Percentiles rank a stretch among this genome's conserved stretches.
These are phyloP conservation scores for Ceyx erithaca DNA, from an alignment of 2,797 vertebrate species.

Conservation along the genomic window DNA sequence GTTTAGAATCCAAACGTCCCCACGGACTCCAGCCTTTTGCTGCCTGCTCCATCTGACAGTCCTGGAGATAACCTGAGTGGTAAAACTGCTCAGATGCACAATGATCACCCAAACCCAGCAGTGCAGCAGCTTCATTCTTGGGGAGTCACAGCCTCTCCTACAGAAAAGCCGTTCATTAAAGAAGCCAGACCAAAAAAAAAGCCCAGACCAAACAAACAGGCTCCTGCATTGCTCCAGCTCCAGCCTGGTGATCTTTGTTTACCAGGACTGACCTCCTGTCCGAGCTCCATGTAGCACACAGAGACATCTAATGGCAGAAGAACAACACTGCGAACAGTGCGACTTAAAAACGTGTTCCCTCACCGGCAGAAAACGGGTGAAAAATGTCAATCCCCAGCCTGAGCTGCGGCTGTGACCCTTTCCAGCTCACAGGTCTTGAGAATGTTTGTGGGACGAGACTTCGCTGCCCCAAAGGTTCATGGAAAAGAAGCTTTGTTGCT, in stretches of 20 bases:
- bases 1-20: neutral
- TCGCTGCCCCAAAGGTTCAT: rapidly evolving
- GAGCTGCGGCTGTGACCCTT: neutral
- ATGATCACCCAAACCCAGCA: neutral
- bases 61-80: rapidly evolving
- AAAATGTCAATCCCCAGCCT: neutral
- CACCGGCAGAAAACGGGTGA: rapidly evolving
- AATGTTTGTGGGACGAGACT: neutral
- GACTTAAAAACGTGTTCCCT: rapidly evolving
- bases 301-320: constrained; percentile 57
- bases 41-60: neutral
- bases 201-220: too few relatives aligned
- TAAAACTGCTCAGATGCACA: too few relatives aligned
- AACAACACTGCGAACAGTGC: neutral
- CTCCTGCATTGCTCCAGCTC: neutral
- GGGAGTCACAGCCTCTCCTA: neutral
- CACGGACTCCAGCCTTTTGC: neutral
- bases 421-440: neutral
- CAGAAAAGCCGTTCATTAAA: neutral
- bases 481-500: neutral
- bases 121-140: neutral
- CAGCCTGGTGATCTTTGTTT: neutral
- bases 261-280: neutral
- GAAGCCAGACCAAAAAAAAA: neutral
- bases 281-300: neutral